Conservation (phyloP, 2,888 invertebrate species). For the Nebria salina region DNA sequence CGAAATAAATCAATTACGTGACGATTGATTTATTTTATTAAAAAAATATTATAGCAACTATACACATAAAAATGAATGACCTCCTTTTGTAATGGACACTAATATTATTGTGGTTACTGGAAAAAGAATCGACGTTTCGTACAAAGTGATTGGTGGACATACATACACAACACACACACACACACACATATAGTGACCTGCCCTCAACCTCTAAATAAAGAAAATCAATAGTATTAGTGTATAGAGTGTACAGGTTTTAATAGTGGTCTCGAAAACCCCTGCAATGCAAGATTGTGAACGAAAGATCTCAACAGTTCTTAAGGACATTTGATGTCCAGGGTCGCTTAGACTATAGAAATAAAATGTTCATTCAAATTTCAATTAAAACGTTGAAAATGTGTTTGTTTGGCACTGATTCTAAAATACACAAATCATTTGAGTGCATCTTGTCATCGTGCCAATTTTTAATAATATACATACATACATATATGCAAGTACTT, state of each 20-base stretch:
- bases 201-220: not conserved
- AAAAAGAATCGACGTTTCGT: not conserved
- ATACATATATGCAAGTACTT: no score
- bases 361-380: not conserved
- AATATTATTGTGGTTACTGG: not conserved
- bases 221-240: not conserved
- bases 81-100: not conserved
- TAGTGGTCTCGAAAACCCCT: no score
- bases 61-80: not conserved
- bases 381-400: not conserved
- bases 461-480: not conserved
- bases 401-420: not conserved
- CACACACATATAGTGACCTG: not conserved
- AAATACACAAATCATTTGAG: not conserved
- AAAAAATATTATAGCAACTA: not conserved
- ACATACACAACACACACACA: not conserved
- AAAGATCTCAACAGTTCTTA: not conserved
- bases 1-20: not conserved
- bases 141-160: not conserved
- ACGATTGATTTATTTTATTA: conserved; percentile 11
- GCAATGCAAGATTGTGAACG: no score
- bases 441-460: not conserved
- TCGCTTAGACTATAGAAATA: not conserved
- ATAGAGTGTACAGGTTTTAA: not conserved
- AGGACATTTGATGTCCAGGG: not conserved